Evolutionary conservation across 1,140 invertebrate species (phyloP).

Genomic region (Ceratitis capitata): DNA sequence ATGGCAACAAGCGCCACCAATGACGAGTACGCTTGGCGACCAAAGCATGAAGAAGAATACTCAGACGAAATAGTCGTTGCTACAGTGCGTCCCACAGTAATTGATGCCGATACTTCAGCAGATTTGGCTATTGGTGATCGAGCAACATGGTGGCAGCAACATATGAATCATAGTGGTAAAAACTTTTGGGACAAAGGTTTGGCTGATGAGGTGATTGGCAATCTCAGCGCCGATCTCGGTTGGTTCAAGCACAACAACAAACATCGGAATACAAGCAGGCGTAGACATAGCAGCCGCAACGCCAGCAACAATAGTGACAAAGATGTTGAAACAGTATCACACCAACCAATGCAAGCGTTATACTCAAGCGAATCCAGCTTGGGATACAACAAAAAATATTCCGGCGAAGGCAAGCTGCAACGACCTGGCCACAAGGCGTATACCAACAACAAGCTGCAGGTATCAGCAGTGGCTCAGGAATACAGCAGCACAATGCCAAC

Average conservation of each 20-base stretch:
- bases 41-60: neutral
- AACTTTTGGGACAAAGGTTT: slow-evolving; percentile 15
- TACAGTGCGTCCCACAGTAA: neutral
- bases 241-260: neutral
- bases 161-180: slow-evolving; percentile 8
- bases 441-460: neutral
- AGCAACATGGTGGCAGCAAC: slow-evolving; percentile 33
- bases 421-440: neutral
- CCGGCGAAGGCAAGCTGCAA: neutral
- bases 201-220: neutral
- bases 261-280: neutral
- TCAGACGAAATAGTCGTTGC: neutral
- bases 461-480: neutral
- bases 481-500: slow-evolving; percentile 28
- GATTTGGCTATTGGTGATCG: neutral
- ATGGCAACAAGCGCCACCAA: neutral
- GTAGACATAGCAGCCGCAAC: neutral
- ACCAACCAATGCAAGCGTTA: neutral
- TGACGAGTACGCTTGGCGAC: neutral
- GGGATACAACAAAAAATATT: neutral
- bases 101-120: neutral
- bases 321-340: neutral
- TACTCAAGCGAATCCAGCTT: neutral
- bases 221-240: neutral
- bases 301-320: neutral